Evolutionary conservation across 2,888 invertebrate species (phyloP), one percentile per base, ranked within the genome.

Genomic region (Beris morrisii): DNA sequence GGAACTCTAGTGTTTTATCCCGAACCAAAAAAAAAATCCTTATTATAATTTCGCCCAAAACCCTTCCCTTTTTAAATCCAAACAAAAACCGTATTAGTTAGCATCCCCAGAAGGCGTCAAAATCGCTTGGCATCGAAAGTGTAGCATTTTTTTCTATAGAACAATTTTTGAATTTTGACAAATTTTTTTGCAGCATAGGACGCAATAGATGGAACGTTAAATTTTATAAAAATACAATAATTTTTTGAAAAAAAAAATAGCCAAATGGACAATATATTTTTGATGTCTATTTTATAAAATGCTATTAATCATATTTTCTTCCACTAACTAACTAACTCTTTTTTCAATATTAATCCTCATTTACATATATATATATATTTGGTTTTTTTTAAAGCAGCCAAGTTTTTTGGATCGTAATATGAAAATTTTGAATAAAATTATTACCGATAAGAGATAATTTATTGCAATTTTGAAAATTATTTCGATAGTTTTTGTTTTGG

Each of bases 361-460:
- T 22, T 22, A 22, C n/a, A n/a, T 61, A 4, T 50, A 32, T n/a
- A 45, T 11, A 38, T 52, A 50, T 6, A 7, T 12, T 44, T 43
- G 7, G 43, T 50, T 57, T 38, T 4, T 13, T 54, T 57, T 65
- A 52, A 63, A 61, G 69, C 69, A 56, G 65, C 69, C 52, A 69
- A 69, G 67, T 69, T 69, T 69, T 69, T 69, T 69, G 69, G 69
- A 69, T 69, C 52, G 45, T 58, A 64, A 53, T 5, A 53, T 55
- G 38, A 30, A 64, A 53, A 43, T 53, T 53, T 63, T 53, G 44
- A 53, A 64, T 43, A 54, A 50, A 46, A 46, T 5, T 22, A 30
- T 54, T 31, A 48, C 9, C 22, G 13, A 52, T 43, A 61, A 43
- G 48, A 45, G 63, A 63, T 53, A 57, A 63, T 53, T 28, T 53